Evolutionary conservation across 92 coral and sea anemone genomes (phyloP), one percentile per base, ranked within the genome.

Genomic region (Heteractis magnifica): DNA sequence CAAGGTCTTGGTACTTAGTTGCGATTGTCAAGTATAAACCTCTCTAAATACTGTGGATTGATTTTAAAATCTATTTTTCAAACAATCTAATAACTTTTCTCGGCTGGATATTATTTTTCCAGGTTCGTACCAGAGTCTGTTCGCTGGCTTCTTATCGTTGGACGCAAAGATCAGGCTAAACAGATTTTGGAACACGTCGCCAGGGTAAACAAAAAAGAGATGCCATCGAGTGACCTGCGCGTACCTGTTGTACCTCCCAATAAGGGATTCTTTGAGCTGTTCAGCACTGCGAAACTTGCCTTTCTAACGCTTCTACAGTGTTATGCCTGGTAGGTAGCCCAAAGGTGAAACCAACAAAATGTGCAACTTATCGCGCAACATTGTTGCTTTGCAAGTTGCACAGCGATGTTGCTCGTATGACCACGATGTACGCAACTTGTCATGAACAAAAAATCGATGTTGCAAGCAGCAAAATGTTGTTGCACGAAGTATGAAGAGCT

Each of bases 101-200:
- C 13, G 58, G 58, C 13, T 52, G 13, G n/a, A n/a, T 16, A 15
- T 88, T 14, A 51, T 20, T 8, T 68, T 56, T 15, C 56, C 65
- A 91, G 94, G 71, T 88, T 78, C 75, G 81, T 91, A 3, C 94
- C 94, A 51, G 94, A 91, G 86, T 91, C 94, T 14, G 89, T 91
- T 21, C 82, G 94, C 13, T 91, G 92, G 92, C 92, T 91, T 34
- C 83, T 91, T 4, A 91, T 91, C 52, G 78, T 81, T 4, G 92
- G 86, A 18, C 75, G 81, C 58, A 88, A 64, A 56, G 94, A 85
- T 3, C 14, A 88, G 65, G 94, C 92, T 6, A 83, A 82, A 44
- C 71, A 68, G 41, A 86, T 86, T 78, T 77, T 91, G 72, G 80
- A 79, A 60, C 79, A 79, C 20, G 92, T 89, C 1, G 94, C 94